Base-by-base conservation (phyloP, 2,888 invertebrate species). In the Neocrepidodera transversa region DNA sequence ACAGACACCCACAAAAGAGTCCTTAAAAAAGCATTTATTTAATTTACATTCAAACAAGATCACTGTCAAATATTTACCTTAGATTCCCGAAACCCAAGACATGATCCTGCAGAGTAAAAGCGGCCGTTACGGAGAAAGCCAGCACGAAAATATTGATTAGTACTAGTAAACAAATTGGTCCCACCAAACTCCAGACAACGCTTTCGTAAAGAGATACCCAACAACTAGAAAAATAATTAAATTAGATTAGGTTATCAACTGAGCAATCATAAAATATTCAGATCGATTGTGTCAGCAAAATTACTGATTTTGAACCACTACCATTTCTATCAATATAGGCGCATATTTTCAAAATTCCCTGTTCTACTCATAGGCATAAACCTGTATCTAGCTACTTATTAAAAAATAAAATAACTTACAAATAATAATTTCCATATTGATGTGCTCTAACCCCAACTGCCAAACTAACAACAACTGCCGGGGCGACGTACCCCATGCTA, bases 161-260 rank as follows among this genome's bases (percentile, higher is more conserved):
- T 0, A 93, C 91, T 73, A 91, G 86, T 59, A 88, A 84, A 26
- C 88, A 91, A 23, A 95, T 90, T 4, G 97, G 97, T 2, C 94
- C 93, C 67, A 97, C 93, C 71, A 97, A 86, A 82, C 95, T 93
- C 97, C 97, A 97, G 40, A 97, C 91, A 16, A 96, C 93, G 16
- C 92, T 90, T 78, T 96, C 95, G 76, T 95, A 93, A 36, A 95
- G 88, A 6, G 93, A 93, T 62, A 97, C 84, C 97, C 97, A 97
- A 79, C 97, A 97, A 78, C 96, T 96, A 18, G 18, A 40, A 40
- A 6, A 3, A n/a, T 6, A 13, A 7, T 18, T 5, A 18, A 7
- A 11, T 17, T n/a, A n/a, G n/a, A n/a, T n/a, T n/a, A n/a, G n/a
- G n/a, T n/a, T n/a, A n/a, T n/a, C n/a, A n/a, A n/a, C n/a, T n/a